Evolutionary conservation across 1,140 invertebrate genomes (phyloP).

Genomic region (Chionoecetes opilio): DNA sequence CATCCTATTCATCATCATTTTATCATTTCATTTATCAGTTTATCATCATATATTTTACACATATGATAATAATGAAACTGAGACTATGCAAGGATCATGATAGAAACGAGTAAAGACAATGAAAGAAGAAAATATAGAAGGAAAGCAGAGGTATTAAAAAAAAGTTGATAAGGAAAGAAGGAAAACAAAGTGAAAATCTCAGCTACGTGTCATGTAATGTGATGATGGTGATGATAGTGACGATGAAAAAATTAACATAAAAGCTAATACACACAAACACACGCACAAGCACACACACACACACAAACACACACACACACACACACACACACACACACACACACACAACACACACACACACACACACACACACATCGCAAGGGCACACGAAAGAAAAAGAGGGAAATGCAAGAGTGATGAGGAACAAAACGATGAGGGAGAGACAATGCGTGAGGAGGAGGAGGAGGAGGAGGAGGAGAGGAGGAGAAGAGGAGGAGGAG

Average conservation of each 20-base stretch:
- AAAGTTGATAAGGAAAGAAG: background rate
- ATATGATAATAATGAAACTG: too few relatives aligned
- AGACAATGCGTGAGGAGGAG: background rate
- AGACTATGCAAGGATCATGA: too few relatives aligned
- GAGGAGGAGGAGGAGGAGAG: background rate
- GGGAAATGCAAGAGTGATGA: background rate
- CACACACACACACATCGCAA: background rate
- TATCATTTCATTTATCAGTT: too few relatives aligned
- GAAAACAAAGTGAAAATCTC: background rate
- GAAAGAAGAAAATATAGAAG: background rate
- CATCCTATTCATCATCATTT: too few relatives aligned
- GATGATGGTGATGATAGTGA: background rate
- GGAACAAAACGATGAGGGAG: background rate
- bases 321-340: constrained; percentile 59
- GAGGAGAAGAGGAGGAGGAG: background rate
- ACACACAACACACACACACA: constrained; percentile 58
- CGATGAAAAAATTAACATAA: background rate
- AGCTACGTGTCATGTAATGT: background rate
- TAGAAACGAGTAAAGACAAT: too few relatives aligned
- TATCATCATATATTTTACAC: too few relatives aligned
- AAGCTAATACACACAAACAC: constrained; percentile 10
- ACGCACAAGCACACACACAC: constrained; percentile 37
- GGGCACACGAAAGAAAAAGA: background rate
- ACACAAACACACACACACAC: constrained; percentile 53
- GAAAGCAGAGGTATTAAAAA: background rate